phyloP scores from a whole-genome alignment of 2,888 invertebrate species.

The Timema podura region DNA sequence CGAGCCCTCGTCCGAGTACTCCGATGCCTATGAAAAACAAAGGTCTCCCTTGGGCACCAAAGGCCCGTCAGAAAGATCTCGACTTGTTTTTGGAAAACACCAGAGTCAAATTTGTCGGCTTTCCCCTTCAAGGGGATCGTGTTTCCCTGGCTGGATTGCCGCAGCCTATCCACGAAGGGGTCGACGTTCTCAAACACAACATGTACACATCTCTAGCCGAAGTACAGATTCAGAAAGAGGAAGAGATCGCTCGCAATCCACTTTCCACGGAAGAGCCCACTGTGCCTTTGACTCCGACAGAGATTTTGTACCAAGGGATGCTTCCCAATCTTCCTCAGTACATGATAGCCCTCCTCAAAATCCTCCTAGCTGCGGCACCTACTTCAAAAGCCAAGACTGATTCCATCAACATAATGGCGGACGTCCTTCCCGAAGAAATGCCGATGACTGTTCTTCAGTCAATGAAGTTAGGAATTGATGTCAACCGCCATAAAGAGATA shows the following conservation, averaged over 20 bases:
- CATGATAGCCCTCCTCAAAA: conserved; percentile 95
- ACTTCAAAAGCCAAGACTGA: conserved; percentile 99
- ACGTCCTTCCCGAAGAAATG: conserved; percentile 96
- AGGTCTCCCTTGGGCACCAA: conserved; percentile 93
- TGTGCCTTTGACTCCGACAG: conserved; percentile 76
- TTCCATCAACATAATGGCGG: conserved; percentile 96
- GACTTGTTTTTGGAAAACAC: conserved; percentile 89
- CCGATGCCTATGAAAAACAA: conserved; percentile 40
- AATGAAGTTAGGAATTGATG: conserved; percentile 93
- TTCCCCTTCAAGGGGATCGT: conserved; percentile 75
- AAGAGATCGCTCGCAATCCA: conserved; percentile 87
- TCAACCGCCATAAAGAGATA: conserved; percentile 97
- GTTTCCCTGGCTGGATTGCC: conserved; percentile 92
- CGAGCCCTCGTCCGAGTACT: conserved; percentile 51
- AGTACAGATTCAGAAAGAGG: conserved; percentile 85
- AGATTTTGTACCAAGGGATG: conserved; percentile 85
- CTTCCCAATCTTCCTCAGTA: conserved; percentile 94
- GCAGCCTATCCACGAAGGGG: conserved; percentile 94
- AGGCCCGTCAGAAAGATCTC: conserved; percentile 90
- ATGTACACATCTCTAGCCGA: conserved; percentile 92
- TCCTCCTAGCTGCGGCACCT: conserved; percentile 94
- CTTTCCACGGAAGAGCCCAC: conserved; percentile 78
- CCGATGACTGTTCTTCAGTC: conserved; percentile 93
- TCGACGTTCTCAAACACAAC: conserved; percentile 85
- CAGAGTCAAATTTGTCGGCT: conserved; percentile 93